Evolutionary conservation across 1,140 invertebrate species (phyloP), one percentile per base, ranked within the genome.

Genomic region (Papilio xuthus): DNA sequence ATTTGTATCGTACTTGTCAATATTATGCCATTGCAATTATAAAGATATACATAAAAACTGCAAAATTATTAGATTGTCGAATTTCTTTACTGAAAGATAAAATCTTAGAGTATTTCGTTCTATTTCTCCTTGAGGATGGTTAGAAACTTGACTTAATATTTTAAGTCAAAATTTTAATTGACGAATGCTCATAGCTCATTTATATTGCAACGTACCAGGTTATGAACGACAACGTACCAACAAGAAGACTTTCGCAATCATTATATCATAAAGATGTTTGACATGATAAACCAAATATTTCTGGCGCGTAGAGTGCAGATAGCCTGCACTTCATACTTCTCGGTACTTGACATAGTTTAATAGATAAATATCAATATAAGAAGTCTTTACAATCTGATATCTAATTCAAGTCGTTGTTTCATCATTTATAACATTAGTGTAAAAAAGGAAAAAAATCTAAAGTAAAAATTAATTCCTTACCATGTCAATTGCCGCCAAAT

Each of bases 241-340:
- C 32, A 37, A 7, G 28, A 15, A 60, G 26, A 9, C 12, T 76
- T 76, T 63, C 42, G 74, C 74, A 76, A 56, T 76, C 18, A 76
- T 42, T 42, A 32, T 41, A n/a, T 63, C 9, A 42, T 42, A 76
- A 60, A 41, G 53, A 76, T 41, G 53, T 63, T 60, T 42, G 50
- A 76, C 74, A 76, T 10, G 74, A 76, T 76, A 63, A 76, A 76
- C 74, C 74, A 63, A 76, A 76, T 76, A 76, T 76, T 76, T 76
- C 74, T 63, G 32, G 53, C 74, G 56, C 18, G 26, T 60, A 63
- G 41, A 76, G 74, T 76, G 42, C 37, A 76, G 74, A 76, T 76
- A 76, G 74, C 60, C 7, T 20, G 23, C 20, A 76, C 74, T 76
- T 76, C 74, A 63, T 60, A 63, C 50, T 76, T 76, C 74, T 63